These are phyloP conservation scores for Phasianus colchicus DNA, from an alignment of 2,113 vertebrate species.

Conservation along the genomic window DNA sequence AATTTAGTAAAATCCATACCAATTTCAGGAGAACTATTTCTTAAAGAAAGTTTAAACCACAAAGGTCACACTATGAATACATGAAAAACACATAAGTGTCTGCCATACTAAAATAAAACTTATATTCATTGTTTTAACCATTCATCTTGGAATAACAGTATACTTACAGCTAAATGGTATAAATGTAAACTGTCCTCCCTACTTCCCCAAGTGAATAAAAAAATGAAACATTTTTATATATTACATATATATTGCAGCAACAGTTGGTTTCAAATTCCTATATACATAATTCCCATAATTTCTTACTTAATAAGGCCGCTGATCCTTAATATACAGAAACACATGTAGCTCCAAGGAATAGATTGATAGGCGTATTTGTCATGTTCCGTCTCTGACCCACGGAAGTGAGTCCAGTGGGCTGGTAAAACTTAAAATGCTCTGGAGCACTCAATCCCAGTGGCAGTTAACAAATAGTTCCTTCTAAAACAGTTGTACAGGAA, in stretches of 20 bases:
- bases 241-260: background rate
- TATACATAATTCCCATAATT: background rate
- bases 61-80: conserved; percentile 34
- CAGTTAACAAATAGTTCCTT: conserved; percentile 59
- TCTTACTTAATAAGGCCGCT: conserved; percentile 46
- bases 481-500: conserved; percentile 35
- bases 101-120: conserved; percentile 41
- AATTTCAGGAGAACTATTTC: background rate
- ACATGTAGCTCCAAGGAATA: conserved; percentile 34
- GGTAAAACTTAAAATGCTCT: conserved; percentile 20
- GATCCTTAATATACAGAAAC: conserved; percentile 48
- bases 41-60: conserved; percentile 16
- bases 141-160: background rate
- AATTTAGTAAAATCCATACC: background rate
- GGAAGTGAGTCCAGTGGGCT: background rate
- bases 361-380: conserved; percentile 46
- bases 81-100: conserved; percentile 42
- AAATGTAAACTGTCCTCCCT: conserved; percentile 22
- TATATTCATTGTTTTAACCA: conserved; percentile 9
- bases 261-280: background rate
- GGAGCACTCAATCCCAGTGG: conserved; percentile 51
- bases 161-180: conserved; percentile 45
- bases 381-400: conserved; percentile 22
- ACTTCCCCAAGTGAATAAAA: conserved; percentile 30
- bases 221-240: conserved; percentile 24